Evolutionary conservation across 2,113 vertebrate genomes (phyloP), one percentile per base, ranked within the genome.

Genomic region (Atractosteus spatula): DNA sequence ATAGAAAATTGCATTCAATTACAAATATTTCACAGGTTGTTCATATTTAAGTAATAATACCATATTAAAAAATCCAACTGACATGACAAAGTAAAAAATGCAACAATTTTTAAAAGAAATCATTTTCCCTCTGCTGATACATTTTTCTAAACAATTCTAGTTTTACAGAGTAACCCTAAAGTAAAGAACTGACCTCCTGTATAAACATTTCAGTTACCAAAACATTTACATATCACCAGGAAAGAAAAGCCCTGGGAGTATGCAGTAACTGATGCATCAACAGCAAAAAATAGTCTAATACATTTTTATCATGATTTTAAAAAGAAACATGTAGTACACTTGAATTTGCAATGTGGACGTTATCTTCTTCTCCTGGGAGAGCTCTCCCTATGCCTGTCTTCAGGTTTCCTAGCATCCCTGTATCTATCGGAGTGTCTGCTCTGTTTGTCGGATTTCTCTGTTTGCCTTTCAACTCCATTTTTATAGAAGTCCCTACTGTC

Each of bases 311-410:
- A 13, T 12, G 56, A n/a, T 59, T 59, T 59, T 11, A 59, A 59
- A 59, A 59, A 59, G 7, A 59, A 59, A 59, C n/a, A 0, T 59
- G 56, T 12, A 51, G 47, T 7, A 51, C 47, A 51, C 47, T 7
- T 51, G 5, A 0, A 51, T 10, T 51, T 51, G 47, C 5, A 51
- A 7, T 5, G 47, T 43, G 41, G 41, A 8, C 3, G n/a, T 75
- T 81, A 93, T 80, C 88, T 93, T 74, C 84, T 84, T 65, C 88
- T 83, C 55, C 83, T 78, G 1, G 91, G 91, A 17, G 93, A 91
- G 17, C 41, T 81, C 7, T 92, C 91, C 71, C 87, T 83, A 61
- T 73, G 81, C 17, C 80, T 72, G 17, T 90, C 86, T 29, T 86
- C 85, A 0, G 61, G 80, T 79, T 43, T 88, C 57, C 85, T 88